phyloP scores from a whole-genome alignment of 2,797 vertebrate genomes.

The Danio tinwini region DNA sequence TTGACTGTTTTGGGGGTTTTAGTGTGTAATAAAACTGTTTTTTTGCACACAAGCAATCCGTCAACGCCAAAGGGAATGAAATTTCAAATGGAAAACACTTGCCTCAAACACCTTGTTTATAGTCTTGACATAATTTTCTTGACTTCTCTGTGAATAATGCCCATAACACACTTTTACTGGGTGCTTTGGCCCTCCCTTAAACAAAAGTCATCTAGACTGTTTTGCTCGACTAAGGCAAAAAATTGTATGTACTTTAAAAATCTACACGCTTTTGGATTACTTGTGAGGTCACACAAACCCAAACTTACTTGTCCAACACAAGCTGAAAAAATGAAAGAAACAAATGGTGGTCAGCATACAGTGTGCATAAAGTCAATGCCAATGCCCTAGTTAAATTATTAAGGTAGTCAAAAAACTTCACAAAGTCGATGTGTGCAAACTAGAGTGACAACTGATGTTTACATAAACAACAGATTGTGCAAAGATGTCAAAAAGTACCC shows the following conservation, averaged over 20 bases:
- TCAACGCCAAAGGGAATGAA: not conserved
- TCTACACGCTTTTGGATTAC: not conserved
- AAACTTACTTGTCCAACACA: not conserved
- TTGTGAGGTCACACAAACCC: too few species aligned
- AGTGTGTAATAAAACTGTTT: not conserved
- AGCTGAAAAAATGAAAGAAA: too few species aligned
- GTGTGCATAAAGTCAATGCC: too few species aligned
- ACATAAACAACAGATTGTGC: too few species aligned
- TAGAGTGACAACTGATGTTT: too few species aligned
- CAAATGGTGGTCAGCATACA: too few species aligned
- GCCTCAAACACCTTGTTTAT: not conserved
- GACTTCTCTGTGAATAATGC: not conserved
- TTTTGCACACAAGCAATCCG: not conserved
- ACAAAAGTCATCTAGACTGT: not conserved
- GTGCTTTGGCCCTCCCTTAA: not conserved
- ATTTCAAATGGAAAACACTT: not conserved
- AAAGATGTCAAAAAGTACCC: too few species aligned
- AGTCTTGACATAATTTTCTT: not conserved
- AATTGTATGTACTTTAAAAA: not conserved
- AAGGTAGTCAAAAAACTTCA: too few species aligned
- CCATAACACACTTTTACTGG: not conserved
- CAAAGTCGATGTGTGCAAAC: too few species aligned
- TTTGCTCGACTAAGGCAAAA: too few species aligned
- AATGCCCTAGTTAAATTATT: too few species aligned
- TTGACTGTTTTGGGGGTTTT: not conserved